Evolutionary conservation across 2,888 invertebrate species (phyloP).

Genomic region (Calameuta pallipes): DNA sequence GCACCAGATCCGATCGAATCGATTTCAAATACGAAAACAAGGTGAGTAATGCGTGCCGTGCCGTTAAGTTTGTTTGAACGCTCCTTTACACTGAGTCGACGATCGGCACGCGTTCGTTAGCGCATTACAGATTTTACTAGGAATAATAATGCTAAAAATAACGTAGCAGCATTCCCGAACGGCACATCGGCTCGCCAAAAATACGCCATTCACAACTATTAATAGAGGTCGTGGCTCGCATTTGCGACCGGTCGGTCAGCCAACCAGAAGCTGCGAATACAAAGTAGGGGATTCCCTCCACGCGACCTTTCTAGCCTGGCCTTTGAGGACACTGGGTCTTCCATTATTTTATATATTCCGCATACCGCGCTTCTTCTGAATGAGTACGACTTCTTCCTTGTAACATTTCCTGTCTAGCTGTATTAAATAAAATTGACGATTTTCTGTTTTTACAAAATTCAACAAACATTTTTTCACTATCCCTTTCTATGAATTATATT

Average conservation of each 20-base stretch:
- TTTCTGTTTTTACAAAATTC: neutral
- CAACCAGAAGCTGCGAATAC: neutral
- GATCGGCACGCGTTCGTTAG: constrained; percentile 1
- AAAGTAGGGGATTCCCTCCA: neutral
- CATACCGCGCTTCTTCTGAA: neutral
- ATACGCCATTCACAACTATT: constrained; percentile 9
- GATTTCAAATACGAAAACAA: constrained; percentile 1
- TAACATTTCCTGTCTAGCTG: neutral
- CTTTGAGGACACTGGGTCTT: neutral
- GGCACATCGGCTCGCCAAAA: constrained; percentile 3
- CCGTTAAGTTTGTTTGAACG: constrained; percentile 1
- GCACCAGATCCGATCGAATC: neutral
- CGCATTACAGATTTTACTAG: constrained; percentile 9
- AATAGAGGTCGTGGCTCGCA: constrained; percentile 4
- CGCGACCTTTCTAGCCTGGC: neutral
- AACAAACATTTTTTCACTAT: neutral
- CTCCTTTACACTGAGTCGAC: constrained; percentile 7
- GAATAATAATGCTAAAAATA: constrained; percentile 10
- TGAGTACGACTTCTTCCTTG: neutral
- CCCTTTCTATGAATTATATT: neutral
- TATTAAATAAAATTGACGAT: neutral
- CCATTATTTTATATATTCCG: neutral
- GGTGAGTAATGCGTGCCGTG: neutral
- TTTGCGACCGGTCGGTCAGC: neutral
- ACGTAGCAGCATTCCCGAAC: constrained; percentile 3